Base-by-base conservation (phyloP, 2,113 vertebrate species). In the Cryptotis parvus region DNA sequence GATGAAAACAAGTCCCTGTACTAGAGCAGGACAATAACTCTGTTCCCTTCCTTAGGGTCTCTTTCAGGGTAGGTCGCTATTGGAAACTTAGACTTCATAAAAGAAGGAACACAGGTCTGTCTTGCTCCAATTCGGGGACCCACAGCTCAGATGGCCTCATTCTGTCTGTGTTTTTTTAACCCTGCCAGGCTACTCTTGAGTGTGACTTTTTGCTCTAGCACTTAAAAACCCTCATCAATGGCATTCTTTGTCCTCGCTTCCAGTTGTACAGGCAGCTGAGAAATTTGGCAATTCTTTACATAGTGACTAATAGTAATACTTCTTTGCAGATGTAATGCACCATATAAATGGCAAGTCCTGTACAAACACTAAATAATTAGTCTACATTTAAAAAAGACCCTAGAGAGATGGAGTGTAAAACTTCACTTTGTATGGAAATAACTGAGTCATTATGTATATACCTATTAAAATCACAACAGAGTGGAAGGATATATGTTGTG, bases 331-430 rank as follows among this genome's bases (percentile, higher is more conserved):
- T 92, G 94, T 96, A 96, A 97, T 97, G 80, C 41, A 77, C 85
- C 80, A 83, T 94, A 96, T 96, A 96, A 96, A 93, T 91, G 94
- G 94, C 93, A 96, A 93, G 95, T 95, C 88, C 90, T 96, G 92
- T 92, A 89, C 89, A 96, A 97, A 96, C 90, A 96, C 94, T 93
- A 91, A 96, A 95, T 97, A 96, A 95, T 96, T 97, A 94, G 93
- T 66, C 94, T 94, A 94, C 63, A 89, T 94, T 49, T 45, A 49
- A 49, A 49, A 96, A 94, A 91, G 95, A 84, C n/a, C 43, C 80
- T 89, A 93, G 82, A 76, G 93, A 88, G 86, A 92, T 66, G 80
- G 55, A 88, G 73, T 86, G 83, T 80, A 87, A 92, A 95, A 93
- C 37, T 89, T 45, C 69, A 45, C 82, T 92, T 92, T 91, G 88